Evolutionary conservation across 2,797 vertebrate species (phyloP).

Genomic region (Synanceia verrucosa): DNA sequence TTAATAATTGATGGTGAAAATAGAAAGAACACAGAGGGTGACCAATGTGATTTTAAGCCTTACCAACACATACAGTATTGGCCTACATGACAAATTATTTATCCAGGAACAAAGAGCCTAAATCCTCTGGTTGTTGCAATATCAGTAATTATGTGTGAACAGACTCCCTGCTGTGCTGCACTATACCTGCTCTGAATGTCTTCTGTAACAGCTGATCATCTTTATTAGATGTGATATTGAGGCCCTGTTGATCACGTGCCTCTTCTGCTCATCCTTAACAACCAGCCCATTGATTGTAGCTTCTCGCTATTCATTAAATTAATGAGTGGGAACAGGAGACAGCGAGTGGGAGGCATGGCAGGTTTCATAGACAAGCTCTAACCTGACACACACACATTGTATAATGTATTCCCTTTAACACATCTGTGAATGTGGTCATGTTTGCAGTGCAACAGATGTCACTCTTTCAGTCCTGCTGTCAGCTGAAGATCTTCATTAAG

Average conservation of each 20-base stretch:
- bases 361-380: neutral
- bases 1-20: conserved; percentile 62
- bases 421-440: conserved; percentile 44
- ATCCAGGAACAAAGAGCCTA: conserved; percentile 37
- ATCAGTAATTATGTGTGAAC: conserved; percentile 38
- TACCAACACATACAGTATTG: conserved; percentile 32
- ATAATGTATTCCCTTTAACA: conserved; percentile 56
- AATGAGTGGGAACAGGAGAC: conserved; percentile 63
- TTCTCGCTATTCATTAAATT: conserved; percentile 66
- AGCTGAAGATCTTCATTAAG: conserved; percentile 80
- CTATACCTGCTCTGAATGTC: conserved; percentile 27
- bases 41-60: conserved; percentile 54
- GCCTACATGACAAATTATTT: conserved; percentile 52
- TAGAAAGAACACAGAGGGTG: conserved; percentile 46
- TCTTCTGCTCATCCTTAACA: conserved; percentile 51
- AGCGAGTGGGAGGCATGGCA: conserved; percentile 18
- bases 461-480: conserved; percentile 64
- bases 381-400: conserved; percentile 32
- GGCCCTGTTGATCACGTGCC: conserved; percentile 60
- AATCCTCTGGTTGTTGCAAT: conserved; percentile 20
- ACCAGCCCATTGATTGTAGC: conserved; percentile 65
- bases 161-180: conserved; percentile 17
- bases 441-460: conserved; percentile 66
- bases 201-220: conserved; percentile 64
- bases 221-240: conserved; percentile 61